Percentiles rank a stretch among this genome's conserved stretches.
phyloP scores from a whole-genome alignment of 2,797 vertebrate genomes.

The Orientallactaga sibirica region DNA sequence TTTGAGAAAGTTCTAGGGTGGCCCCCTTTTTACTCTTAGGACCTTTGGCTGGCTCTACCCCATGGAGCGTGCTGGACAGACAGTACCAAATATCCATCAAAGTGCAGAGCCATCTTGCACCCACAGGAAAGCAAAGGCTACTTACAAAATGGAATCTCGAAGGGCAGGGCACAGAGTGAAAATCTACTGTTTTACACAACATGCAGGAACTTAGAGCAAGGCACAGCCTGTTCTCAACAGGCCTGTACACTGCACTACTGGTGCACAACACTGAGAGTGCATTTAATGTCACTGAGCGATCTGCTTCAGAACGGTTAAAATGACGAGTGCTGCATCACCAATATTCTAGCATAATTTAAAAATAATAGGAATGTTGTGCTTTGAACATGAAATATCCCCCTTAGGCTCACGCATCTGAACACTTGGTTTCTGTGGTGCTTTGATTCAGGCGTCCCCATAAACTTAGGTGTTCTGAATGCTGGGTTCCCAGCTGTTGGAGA shows the following conservation, averaged over 20 bases:
- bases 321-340: rapidly evolving
- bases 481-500: too few species aligned
- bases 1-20: background rate
- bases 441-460: too few species aligned
- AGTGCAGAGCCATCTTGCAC: background rate
- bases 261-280: rapidly evolving
- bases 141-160: background rate
- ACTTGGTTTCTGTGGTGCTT: too few species aligned
- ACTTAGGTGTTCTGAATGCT: too few species aligned
- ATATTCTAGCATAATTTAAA: background rate
- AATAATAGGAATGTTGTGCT: too few species aligned
- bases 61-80: too few species aligned
- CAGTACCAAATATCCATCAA: too few species aligned
- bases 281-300: background rate
- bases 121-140: background rate
- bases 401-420: too few species aligned
- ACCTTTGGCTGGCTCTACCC: background rate
- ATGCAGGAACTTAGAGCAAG: background rate
- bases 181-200: background rate
- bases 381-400: too few species aligned
- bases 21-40: too few species aligned
- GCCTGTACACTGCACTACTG: background rate
- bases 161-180: background rate
- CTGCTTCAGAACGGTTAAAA: background rate
- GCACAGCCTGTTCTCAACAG: background rate